Conservation (phyloP, 1,140 invertebrate species). For the Bombus soroeensis region DNA sequence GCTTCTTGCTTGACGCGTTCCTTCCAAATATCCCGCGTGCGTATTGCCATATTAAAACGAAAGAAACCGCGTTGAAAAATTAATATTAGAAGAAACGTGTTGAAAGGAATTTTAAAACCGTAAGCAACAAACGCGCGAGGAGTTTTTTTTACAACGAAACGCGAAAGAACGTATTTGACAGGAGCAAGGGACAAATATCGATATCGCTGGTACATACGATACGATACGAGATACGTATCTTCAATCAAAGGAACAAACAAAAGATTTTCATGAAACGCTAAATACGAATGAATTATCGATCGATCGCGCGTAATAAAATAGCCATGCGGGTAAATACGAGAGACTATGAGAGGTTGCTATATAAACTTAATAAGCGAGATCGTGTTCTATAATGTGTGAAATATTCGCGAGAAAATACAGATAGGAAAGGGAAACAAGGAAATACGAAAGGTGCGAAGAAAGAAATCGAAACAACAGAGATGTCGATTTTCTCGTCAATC, state of each 20-base stretch:
- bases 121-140: neutral
- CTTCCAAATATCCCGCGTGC: too few relatives aligned
- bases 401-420: neutral
- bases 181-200: neutral
- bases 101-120: too few relatives aligned
- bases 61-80: too few relatives aligned
- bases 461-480: neutral
- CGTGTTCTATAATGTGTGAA: neutral
- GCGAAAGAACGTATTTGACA: neutral
- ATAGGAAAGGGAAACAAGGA: neutral
- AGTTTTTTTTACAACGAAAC: too few relatives aligned
- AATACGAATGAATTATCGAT: neutral
- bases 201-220: fast-evolving
- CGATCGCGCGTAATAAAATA: neutral
- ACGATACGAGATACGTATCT: neutral
- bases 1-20: too few relatives aligned
- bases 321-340: neutral
- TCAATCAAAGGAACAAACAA: neutral
- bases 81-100: too few relatives aligned
- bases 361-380: neutral
- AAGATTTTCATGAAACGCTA: neutral
- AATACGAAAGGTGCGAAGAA: neutral
- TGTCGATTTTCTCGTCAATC: neutral
- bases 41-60: too few relatives aligned
- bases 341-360: neutral